Evolutionary conservation across 2,113 vertebrate species (phyloP).

Genomic region (Microcebus tavaratra): DNA sequence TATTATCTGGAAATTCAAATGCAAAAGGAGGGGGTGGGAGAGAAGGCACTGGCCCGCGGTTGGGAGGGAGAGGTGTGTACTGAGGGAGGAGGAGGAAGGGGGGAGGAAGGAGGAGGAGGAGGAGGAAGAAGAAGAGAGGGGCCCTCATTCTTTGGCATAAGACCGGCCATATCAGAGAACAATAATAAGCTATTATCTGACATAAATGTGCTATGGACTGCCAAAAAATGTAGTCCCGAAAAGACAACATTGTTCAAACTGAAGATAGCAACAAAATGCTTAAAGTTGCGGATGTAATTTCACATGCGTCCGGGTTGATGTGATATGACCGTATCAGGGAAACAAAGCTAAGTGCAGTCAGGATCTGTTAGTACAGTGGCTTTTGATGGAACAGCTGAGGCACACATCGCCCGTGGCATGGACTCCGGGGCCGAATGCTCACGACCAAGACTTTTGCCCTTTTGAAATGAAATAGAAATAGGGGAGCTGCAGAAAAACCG

Average conservation of each 20-base stretch:
- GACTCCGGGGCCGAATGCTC: slow-evolving; percentile 91
- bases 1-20: slow-evolving; percentile 99
- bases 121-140: slow-evolving; percentile 62
- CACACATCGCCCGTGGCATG: slow-evolving; percentile 92
- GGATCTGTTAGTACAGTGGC: slow-evolving; percentile 93
- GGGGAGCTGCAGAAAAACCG: slow-evolving; percentile 72
- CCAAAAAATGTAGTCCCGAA: slow-evolving; percentile 90
- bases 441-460: slow-evolving; percentile 91
- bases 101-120: neutral
- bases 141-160: slow-evolving; percentile 89
- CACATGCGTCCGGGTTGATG: slow-evolving; percentile 94
- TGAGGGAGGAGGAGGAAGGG: neutral
- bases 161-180: slow-evolving; percentile 92
- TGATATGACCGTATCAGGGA: slow-evolving; percentile 96
- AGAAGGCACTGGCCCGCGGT: neutral
- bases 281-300: slow-evolving; percentile 91
- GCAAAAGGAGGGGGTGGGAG: slow-evolving; percentile 80
- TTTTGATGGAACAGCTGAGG: slow-evolving; percentile 96
- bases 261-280: slow-evolving; percentile 91
- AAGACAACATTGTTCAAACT: slow-evolving; percentile 91
- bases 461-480: slow-evolving; percentile 91
- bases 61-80: slow-evolving; percentile 41
- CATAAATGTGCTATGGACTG: slow-evolving; percentile 92
- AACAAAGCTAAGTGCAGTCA: slow-evolving; percentile 99
- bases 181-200: slow-evolving; percentile 95